Percentiles rank a stretch among this genome's conserved stretches.
These are phyloP conservation scores for Drosophila ambigua DNA, from an alignment of 1,140 invertebrate species.

Conservation along the genomic window DNA sequence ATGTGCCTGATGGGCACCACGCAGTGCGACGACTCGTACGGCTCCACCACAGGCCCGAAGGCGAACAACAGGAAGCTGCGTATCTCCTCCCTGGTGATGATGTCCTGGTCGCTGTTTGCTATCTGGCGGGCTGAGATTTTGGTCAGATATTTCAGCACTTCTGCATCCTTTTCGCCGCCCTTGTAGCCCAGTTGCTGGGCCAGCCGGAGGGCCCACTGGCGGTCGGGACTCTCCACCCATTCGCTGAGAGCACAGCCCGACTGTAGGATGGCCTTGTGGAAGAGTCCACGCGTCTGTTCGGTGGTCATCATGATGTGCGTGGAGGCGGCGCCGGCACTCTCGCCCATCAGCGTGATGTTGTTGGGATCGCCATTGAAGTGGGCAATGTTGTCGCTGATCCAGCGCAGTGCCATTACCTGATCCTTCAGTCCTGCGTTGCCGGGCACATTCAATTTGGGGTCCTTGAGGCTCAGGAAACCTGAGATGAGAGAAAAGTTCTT, in stretches of 20 bases:
- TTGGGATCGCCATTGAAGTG: slow-evolving; percentile 85
- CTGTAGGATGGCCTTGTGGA: slow-evolving; percentile 84
- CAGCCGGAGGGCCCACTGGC: slow-evolving; percentile 53
- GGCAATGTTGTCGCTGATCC: slow-evolving; percentile 87
- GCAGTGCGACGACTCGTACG: slow-evolving; percentile 63
- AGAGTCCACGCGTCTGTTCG: slow-evolving; percentile 82
- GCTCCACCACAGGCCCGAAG: slow-evolving; percentile 72
- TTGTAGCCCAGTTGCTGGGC: slow-evolving; percentile 67
- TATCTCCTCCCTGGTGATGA: slow-evolving; percentile 55
- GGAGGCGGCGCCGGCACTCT: slow-evolving; percentile 84
- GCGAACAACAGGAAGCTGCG: slow-evolving; percentile 49
- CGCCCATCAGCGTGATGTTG: slow-evolving; percentile 84
- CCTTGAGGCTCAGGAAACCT: slow-evolving; percentile 79
- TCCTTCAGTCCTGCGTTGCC: slow-evolving; percentile 83
- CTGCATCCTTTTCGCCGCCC: slow-evolving; percentile 61
- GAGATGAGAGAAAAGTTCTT: not conserved
- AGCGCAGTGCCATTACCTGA: slow-evolving; percentile 85
- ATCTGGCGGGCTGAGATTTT: slow-evolving; percentile 85
- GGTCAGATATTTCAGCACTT: slow-evolving; percentile 53
- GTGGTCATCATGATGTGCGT: slow-evolving; percentile 86
- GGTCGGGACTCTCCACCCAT: slow-evolving; percentile 74
- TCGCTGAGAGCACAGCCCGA: slow-evolving; percentile 84
- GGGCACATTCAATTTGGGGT: slow-evolving; percentile 73
- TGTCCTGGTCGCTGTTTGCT: slow-evolving; percentile 73
- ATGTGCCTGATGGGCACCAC: slow-evolving; percentile 61